Conservation (phyloP, 1,140 invertebrate genomes). For the Procambarus virginalis region DNA sequence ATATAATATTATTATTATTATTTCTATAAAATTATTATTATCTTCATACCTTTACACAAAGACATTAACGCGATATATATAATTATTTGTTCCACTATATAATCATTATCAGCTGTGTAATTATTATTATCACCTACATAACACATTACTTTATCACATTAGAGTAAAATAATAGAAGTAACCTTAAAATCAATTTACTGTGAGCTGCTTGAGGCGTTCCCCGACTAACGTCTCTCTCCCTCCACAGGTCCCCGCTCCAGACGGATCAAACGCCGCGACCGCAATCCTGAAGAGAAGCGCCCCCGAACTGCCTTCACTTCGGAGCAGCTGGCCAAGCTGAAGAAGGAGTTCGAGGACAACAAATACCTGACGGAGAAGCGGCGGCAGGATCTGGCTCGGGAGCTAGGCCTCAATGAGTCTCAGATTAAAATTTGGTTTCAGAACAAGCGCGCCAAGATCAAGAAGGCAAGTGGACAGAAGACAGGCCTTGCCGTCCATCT, state of each 20-base stretch:
- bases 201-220: too few relatives aligned
- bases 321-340: slow-evolving; percentile 73
- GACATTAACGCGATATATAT: background rate
- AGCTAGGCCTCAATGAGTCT: slow-evolving; percentile 79
- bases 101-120: slow-evolving; percentile 2
- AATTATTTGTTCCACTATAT: background rate
- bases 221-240: background rate
- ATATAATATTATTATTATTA: slow-evolving; percentile 9
- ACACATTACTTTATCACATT: too few relatives aligned
- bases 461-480: slow-evolving; percentile 77
- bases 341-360: slow-evolving; percentile 74
- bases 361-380: slow-evolving; percentile 79
- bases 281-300: slow-evolving; percentile 72
- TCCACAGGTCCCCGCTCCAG: slow-evolving; percentile 89
- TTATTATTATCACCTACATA: slow-evolving; percentile 13
- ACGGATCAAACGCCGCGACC: slow-evolving; percentile 83
- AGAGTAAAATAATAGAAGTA: too few relatives aligned
- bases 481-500: slow-evolving; percentile 78
- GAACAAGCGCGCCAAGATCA: slow-evolving; percentile 82
- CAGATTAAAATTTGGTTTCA: slow-evolving; percentile 84
- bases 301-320: slow-evolving; percentile 74
- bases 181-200: too few relatives aligned
- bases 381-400: slow-evolving; percentile 77
- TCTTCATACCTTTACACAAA: background rate
- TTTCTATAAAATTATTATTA: slow-evolving; percentile 14